phyloP scores from a whole-genome alignment of 1,140 invertebrate species.

The Dendrolimus punctatus region DNA sequence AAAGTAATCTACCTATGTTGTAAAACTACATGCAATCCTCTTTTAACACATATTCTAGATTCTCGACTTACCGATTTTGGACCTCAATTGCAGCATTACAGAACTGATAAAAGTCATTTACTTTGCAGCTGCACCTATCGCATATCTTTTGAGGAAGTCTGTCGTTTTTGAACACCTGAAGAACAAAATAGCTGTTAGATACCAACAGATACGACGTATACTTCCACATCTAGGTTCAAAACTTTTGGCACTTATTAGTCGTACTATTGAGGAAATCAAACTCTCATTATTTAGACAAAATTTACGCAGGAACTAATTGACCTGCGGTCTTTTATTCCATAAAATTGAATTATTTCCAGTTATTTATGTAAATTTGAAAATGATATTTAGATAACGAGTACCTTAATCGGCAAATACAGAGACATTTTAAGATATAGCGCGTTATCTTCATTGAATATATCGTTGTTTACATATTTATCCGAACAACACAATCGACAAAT shows the following conservation, averaged over 20 bases:
- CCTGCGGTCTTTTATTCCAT: too few species aligned
- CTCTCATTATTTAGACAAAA: too few species aligned
- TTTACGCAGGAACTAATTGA: too few species aligned
- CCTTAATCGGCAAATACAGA: constrained; percentile 64
- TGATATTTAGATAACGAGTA: constrained; percentile 14
- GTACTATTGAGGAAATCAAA: too few species aligned
- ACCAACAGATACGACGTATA: background rate
- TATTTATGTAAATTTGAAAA: too few species aligned
- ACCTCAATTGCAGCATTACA: constrained; percentile 75
- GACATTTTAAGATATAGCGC: constrained; percentile 63
- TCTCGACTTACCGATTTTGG: constrained; percentile 68
- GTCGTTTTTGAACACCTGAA: constrained; percentile 73
- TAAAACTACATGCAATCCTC: background rate
- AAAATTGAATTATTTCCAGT: too few species aligned
- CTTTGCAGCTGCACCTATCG: constrained; percentile 75
- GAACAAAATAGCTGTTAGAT: constrained; percentile 17
- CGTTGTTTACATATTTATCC: constrained; percentile 50
- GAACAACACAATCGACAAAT: constrained; percentile 63
- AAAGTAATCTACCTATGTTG: background rate
- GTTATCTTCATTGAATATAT: constrained; percentile 62
- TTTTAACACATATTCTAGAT: background rate
- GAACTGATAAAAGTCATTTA: constrained; percentile 77
- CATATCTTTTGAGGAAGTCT: constrained; percentile 77
- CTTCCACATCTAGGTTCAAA: too few species aligned
- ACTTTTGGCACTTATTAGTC: too few species aligned